Conservation (phyloP, 2,888 invertebrate genomes). For the Timandra comae region DNA sequence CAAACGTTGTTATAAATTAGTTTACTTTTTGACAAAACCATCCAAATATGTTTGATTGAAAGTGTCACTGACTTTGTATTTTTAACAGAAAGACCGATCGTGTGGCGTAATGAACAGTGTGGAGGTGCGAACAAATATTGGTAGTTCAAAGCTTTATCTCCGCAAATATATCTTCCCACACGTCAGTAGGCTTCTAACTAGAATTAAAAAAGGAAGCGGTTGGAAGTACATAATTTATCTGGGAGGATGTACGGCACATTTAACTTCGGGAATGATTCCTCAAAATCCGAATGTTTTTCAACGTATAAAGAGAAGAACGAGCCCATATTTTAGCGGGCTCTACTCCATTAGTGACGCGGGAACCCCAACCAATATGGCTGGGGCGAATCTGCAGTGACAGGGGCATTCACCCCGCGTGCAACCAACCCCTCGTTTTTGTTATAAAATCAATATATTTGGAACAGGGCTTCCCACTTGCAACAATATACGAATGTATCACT, state of each 20-base stretch:
- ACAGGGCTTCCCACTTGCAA: conserved; percentile 46
- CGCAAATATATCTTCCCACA: too few species aligned
- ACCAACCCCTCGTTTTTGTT: conserved; percentile 73
- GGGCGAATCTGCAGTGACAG: conserved; percentile 71
- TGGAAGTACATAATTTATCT: conserved; percentile 25
- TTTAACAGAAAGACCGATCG: too few species aligned
- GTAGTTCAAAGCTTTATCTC: too few species aligned
- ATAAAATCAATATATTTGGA: conserved; percentile 74
- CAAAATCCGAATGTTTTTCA: conserved; percentile 54
- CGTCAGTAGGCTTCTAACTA: conserved; percentile 3
- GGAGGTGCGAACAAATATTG: too few species aligned
- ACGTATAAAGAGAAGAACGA: conserved; percentile 54
- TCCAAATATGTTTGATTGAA: too few species aligned
- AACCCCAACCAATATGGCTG: conserved; percentile 65
- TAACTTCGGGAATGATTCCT: conserved; percentile 33
- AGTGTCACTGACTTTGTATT: too few species aligned
- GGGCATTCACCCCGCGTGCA: conserved; percentile 70
- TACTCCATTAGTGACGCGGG: conserved; percentile 69
- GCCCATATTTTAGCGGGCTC: conserved; percentile 66
- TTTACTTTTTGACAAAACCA: too few species aligned
- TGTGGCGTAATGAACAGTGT: too few species aligned
- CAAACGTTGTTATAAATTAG: too few species aligned
- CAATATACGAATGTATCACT: conserved; percentile 31
- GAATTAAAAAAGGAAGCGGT: conserved; percentile 19
- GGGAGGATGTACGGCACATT: conserved; percentile 30